phyloP scores from a whole-genome alignment of 2,888 invertebrate genomes.

The Didymodactylos carnosus region DNA sequence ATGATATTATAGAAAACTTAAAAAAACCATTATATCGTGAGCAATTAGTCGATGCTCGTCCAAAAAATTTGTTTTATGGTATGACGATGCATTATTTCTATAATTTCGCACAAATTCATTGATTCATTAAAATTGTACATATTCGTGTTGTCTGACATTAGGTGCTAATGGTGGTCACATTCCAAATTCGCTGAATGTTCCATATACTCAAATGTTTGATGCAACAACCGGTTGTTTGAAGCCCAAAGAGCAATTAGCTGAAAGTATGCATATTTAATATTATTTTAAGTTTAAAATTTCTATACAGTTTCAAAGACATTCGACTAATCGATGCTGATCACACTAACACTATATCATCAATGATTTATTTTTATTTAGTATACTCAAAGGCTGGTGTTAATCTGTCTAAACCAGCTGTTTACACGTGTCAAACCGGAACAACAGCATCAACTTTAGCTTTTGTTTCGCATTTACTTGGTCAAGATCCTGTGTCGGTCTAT shows the following conservation, averaged over 20 bases:
- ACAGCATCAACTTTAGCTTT: slow-evolving; percentile 22
- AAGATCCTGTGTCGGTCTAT: slow-evolving; percentile 22
- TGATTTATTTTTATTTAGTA: slow-evolving; percentile 17
- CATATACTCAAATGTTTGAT: slow-evolving; percentile 11
- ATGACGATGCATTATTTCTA: too few species aligned
- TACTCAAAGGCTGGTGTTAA: slow-evolving; percentile 21
- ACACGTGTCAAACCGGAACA: slow-evolving; percentile 20
- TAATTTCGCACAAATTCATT: too few species aligned
- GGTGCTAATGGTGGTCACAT: neutral
- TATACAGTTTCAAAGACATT: neutral
- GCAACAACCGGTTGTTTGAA: neutral
- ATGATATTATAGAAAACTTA: slow-evolving; percentile 17
- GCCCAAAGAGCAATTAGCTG: neutral
- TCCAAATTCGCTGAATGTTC: neutral
- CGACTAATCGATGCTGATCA: neutral
- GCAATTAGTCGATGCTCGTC: slow-evolving; percentile 19
- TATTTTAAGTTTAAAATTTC: neutral
- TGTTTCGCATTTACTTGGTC: slow-evolving; percentile 22
- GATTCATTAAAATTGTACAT: neutral
- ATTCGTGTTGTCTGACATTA: neutral
- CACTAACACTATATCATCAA: too few species aligned
- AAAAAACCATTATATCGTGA: neutral
- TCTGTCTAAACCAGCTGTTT: slow-evolving; percentile 19
- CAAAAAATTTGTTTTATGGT: slow-evolving; percentile 1
- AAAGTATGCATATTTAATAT: neutral